Percentiles rank a stretch among this genome's conserved stretches.
Conservation (phyloP, 2,797 vertebrate genomes). For the Dryobates pubescens region DNA sequence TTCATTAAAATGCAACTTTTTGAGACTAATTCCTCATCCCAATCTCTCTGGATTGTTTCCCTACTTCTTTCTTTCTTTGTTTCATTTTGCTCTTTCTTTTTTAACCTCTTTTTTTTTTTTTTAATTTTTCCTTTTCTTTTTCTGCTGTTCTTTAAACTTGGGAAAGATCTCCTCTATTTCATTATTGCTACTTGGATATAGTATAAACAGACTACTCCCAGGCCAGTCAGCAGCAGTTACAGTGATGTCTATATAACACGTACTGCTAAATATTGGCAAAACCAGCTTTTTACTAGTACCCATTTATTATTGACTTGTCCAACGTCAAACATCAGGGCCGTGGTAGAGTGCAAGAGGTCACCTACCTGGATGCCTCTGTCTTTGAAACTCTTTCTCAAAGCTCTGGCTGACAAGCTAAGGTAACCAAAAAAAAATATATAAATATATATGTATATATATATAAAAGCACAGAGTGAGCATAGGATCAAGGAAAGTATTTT, state of each 20-base stretch:
- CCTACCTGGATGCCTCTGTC: background rate
- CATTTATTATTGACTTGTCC: background rate
- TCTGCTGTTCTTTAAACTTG: background rate
- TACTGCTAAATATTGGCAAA: background rate
- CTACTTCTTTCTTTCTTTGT: too few relatives aligned
- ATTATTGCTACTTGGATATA: background rate
- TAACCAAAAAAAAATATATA: background rate
- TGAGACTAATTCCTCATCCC: background rate
- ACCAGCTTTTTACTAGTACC: background rate
- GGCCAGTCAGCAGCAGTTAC: background rate
- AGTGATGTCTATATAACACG: background rate
- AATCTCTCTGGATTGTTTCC: background rate
- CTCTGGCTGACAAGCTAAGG: background rate
- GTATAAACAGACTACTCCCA: background rate
- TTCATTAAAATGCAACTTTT: background rate
- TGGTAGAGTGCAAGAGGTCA: background rate
- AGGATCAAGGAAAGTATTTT: background rate
- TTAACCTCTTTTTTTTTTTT: too few relatives aligned
- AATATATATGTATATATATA: too few relatives aligned
- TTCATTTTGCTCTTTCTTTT: too few relatives aligned
- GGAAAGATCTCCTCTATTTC: background rate
- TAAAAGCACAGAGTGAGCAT: background rate
- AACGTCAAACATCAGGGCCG: background rate
- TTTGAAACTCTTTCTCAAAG: background rate
- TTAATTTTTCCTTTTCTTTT: background rate